Base-by-base conservation (phyloP, 2,888 invertebrate genomes). In the Petrolisthes cinctipes region DNA sequence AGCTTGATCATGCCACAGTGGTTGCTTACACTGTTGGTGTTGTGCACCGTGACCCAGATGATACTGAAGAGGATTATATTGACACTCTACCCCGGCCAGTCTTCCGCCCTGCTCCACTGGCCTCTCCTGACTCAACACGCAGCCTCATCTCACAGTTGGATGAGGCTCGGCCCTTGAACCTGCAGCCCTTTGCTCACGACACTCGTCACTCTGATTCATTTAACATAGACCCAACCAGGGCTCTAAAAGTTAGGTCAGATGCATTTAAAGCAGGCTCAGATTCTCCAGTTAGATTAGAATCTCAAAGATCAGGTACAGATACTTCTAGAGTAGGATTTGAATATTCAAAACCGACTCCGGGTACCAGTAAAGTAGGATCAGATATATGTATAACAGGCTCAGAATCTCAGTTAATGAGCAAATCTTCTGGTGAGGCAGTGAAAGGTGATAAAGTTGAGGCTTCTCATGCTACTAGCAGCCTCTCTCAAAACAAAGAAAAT, bases 1-100 rank as follows among this genome's bases (percentile, higher is more conserved):
- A 97, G 93, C 93, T 97, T 91, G 97, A 97, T 93, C 97, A 97
- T 93, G 97, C 97, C 51, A 96, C 96, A 5, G 95, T 97, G 37
- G 95, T 96, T 82, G 97, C 97, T 2, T 97, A 95, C 92, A 95
- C 95, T 91, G 96, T 97, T 68, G 96, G 96, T 3, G 11, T 17
- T n/a, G 71, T 75, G n/a, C 75, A 75, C 73, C 82, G 81, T 73
- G 80, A 84, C 51, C 75, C 82, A 53, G 86, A 89, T 75, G 86
- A 85, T 14, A 71, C 83, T 57, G 68, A 68, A 20, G 79, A 80
- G 54, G 78, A 88, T 3, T 53, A 54, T 0, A 17, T 81, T 56
- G 71, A 14, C 71, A 17, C 17, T 20, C 71, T 71, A 6, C 83
- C 80, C 9, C 79, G 51, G 17, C 83, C 66, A n/a, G 56, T 81